Conservation (phyloP, 2,888 invertebrate species). For the Cheilosia variabilis region DNA sequence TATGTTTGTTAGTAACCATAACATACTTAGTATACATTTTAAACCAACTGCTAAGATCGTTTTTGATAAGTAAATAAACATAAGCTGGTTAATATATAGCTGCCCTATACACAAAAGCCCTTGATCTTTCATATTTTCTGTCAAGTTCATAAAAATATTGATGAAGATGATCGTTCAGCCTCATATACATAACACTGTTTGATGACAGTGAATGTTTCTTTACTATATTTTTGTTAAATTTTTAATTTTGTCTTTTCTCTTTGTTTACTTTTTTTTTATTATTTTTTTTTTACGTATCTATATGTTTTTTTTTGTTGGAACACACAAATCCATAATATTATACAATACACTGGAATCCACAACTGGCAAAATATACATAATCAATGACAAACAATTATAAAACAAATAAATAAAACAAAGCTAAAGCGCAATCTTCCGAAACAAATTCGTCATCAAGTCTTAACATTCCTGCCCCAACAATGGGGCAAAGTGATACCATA, state of each 20-base stretch:
- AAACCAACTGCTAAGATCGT: background rate
- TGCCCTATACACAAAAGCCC: background rate
- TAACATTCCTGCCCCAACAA: slow-evolving; percentile 42
- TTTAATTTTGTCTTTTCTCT: background rate
- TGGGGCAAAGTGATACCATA: slow-evolving; percentile 53
- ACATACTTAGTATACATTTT: background rate
- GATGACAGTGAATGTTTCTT: slow-evolving; percentile 28
- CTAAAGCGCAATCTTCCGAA: slow-evolving; percentile 75
- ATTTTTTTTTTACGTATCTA: slow-evolving; percentile 74
- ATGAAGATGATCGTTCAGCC: slow-evolving; percentile 5
- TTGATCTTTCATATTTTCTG: slow-evolving; percentile 1
- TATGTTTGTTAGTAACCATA: background rate
- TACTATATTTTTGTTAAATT: slow-evolving; percentile 45
- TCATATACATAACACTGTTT: slow-evolving; percentile 33
- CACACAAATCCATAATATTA: slow-evolving; percentile 82
- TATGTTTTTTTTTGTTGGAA: slow-evolving; percentile 79
- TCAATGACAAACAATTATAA: slow-evolving; percentile 55
- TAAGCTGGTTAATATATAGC: background rate
- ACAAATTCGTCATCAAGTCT: slow-evolving; percentile 75
- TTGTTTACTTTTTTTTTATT: slow-evolving; percentile 57
- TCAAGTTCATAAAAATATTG: slow-evolving; percentile 1
- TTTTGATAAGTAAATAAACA: slow-evolving; percentile 3
- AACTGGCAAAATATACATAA: slow-evolving; percentile 70
- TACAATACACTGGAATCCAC: slow-evolving; percentile 68
- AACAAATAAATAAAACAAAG: slow-evolving; percentile 70